phyloP scores from a whole-genome alignment of 2,888 invertebrate genomes.

The Caenorhabditis macrosperma region DNA sequence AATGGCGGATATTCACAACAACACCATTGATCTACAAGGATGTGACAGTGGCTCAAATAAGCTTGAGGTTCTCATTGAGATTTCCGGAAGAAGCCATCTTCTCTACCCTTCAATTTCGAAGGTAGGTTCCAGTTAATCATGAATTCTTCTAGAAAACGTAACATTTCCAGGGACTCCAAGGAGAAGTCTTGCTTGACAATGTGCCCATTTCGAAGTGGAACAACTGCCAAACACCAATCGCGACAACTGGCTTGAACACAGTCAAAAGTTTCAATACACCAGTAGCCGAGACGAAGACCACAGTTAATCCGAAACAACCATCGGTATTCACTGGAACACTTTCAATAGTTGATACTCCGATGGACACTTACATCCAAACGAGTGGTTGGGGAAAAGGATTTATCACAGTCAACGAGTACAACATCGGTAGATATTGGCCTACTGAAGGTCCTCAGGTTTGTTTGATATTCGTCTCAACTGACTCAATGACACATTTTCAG shows the following conservation, averaged over 20 bases:
- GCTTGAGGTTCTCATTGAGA: conserved; percentile 26
- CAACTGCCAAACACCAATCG: conserved; percentile 25
- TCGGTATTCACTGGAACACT: conserved; percentile 17
- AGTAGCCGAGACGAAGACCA: background rate
- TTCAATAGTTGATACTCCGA: background rate
- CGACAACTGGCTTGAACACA: background rate
- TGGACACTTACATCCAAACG: conserved; percentile 67
- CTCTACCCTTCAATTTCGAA: conserved; percentile 19
- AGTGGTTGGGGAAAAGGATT: conserved; percentile 81
- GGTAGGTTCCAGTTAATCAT: background rate
- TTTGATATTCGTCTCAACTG: no score
- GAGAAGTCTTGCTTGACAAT: conserved; percentile 9
- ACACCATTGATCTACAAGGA: conserved; percentile 17
- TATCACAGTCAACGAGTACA: conserved; percentile 82
- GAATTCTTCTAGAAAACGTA: no score
- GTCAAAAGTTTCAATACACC: background rate
- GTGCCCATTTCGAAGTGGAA: background rate
- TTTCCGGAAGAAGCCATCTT: conserved; percentile 14
- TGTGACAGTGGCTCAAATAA: conserved; percentile 1
- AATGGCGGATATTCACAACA: conserved; percentile 34
- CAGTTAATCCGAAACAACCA: background rate
- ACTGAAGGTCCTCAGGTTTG: conserved; percentile 83
- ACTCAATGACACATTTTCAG: no score
- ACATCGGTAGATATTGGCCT: conserved; percentile 84
- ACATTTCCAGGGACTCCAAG: conserved; percentile 15